A percentile compares a stretch with the other conserved stretches of the same genome.
Conservation (phyloP, 2,888 invertebrate genomes). For the Palloptera scutellata region DNA sequence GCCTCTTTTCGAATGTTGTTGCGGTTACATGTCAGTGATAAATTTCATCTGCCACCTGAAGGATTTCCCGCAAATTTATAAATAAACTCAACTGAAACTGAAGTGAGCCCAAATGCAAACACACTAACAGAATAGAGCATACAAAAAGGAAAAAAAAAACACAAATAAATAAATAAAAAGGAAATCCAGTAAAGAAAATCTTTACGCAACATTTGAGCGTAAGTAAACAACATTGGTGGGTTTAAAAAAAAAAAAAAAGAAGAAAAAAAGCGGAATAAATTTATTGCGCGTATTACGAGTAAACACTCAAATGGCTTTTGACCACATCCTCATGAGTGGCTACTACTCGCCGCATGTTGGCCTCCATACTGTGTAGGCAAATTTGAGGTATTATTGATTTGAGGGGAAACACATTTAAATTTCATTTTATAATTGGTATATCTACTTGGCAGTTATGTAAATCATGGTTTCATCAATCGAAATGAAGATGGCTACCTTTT, state of each 20-base stretch:
- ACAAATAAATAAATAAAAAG: neutral
- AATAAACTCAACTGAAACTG: constrained; percentile 29
- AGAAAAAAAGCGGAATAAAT: constrained; percentile 18
- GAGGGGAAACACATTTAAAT: no score
- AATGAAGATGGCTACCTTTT: no score
- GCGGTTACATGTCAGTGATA: constrained; percentile 39
- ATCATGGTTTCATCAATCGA: no score
- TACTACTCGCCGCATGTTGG: neutral
- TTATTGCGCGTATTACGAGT: constrained; percentile 11
- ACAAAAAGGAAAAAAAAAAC: constrained; percentile 9
- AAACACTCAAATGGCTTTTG: no score
- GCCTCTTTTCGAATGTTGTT: constrained; percentile 17
- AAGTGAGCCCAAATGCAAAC: constrained; percentile 16
- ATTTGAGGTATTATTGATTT: no score
- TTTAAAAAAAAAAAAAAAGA: no score
- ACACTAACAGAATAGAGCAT: constrained; percentile 20
- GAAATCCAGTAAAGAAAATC: neutral
- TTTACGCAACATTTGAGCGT: constrained; percentile 27
- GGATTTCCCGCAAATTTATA: constrained; percentile 39
- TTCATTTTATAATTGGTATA: no score
- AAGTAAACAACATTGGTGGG: constrained; percentile 12
- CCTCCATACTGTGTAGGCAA: no score
- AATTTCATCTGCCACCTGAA: constrained; percentile 41
- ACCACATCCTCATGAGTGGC: neutral
- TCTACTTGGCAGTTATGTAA: no score